Evolutionary conservation across 2,113 vertebrate species (phyloP), one percentile per base, ranked within the genome.

Genomic region (Excalfactoria chinensis): DNA sequence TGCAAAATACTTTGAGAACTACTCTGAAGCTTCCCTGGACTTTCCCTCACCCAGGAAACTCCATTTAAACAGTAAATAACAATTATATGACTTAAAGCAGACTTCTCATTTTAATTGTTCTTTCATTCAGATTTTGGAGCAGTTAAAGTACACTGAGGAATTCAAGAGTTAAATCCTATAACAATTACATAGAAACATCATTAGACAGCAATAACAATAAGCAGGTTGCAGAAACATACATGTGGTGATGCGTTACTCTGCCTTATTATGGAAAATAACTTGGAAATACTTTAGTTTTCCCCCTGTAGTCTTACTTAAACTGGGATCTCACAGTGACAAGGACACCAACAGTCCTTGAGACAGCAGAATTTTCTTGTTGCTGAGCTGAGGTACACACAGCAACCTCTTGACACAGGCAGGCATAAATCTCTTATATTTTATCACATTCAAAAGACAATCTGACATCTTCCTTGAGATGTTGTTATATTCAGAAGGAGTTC

Each of bases 361-460:
- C 20, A 78, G 21, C 9, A 89, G 51, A 85, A 40, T 75, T 79
- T 88, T 88, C 60, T 1, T 1, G 12, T 2, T 78, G 63, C 59
- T 84, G 48, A 89, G 75, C 48, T 28, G 26, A 90, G 55, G n/a
- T 66, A 69, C 23, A 90, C 28, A 56, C 13, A 86, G 30, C 48
- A 49, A 55, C n/a, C 74, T 88, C n/a, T 48, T 69, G 58, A 77
- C 40, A 69, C 9, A 59, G 49, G 70, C 69, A 84, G 43, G 17
- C 74, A 64, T 58, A 93, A 82, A 48, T 75, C 41, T 71, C 28
- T n/a, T 20, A 8, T 15, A 51, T 81, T 94, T 94, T 86, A 88
- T 53, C 80, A 88, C 69, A 68, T 78, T 81, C 59, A 51, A 68
- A 75, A 88, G 34, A 66, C 66, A 84, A 69, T 13, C 13, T 72